Conservation (phyloP, 2,113 vertebrate species). For the Labrus mixtus region DNA sequence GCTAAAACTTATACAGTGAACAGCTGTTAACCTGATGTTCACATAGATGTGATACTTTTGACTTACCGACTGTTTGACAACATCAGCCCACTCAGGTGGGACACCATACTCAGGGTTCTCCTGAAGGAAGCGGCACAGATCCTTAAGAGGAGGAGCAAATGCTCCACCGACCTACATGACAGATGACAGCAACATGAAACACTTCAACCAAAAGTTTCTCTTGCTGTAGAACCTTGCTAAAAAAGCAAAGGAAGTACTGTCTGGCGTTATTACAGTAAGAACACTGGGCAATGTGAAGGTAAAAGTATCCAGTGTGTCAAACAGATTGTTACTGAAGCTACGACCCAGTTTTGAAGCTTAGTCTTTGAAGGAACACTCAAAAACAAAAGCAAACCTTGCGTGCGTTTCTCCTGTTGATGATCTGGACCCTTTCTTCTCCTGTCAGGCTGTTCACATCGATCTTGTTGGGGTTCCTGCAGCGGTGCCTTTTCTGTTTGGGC, state of each 20-base stretch:
- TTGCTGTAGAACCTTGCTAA: not conserved
- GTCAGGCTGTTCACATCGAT: slow-evolving; percentile 98
- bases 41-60: not conserved
- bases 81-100: slow-evolving; percentile 97
- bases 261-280: no score
- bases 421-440: slow-evolving; percentile 97
- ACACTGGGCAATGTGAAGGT: no score
- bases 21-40: not conserved
- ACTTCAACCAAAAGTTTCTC: not conserved
- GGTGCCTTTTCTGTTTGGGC: slow-evolving; percentile 97
- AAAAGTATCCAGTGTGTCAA: no score
- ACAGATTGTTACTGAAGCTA: no score
- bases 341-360: no score
- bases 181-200: not conserved
- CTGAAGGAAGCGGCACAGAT: slow-evolving; percentile 95
- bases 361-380: not conserved
- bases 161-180: slow-evolving; percentile 92
- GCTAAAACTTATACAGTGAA: not conserved
- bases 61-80: slow-evolving; percentile 95
- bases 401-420: slow-evolving; percentile 98
- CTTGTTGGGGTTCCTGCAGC: slow-evolving; percentile 98
- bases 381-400: slow-evolving; percentile 87
- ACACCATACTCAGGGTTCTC: slow-evolving; percentile 98
- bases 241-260: no score
- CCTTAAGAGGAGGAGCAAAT: slow-evolving; percentile 97